Evolutionary conservation across 2,888 invertebrate species (phyloP), one percentile per base, ranked within the genome.

Genomic region (Acanthoscelides obtectus): DNA sequence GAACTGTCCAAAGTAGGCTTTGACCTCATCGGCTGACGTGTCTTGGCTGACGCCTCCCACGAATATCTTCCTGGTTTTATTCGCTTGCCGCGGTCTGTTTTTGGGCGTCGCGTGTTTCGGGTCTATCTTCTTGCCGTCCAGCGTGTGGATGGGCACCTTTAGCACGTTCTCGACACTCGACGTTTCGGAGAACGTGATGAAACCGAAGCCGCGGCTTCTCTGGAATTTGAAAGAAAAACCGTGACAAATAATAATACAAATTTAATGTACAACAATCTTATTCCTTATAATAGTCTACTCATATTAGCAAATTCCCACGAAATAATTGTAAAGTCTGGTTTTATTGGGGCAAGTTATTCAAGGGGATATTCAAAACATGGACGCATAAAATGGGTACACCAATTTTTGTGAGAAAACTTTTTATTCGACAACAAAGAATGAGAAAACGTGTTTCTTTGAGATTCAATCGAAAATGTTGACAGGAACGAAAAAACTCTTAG

Each of bases 131-230:
- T 96, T 96, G 76, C 96, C 96, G 86, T 96, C 96, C 79, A 96
- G 88, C 70, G 95, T 95, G 88, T 96, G 95, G 77, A 95, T 93
- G 72, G 95, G 95, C 78, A 95, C 94, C 81, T 95, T 94, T 71
- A 96, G 90, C 73, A 96, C 96, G 87, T 95, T 95, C 86, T 96
- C 95, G 77, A 96, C 96, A 82, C 95, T 93, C 78, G 93, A 90
- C 72, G 96, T 94, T 86, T 96, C 95, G 86, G 94, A 93, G 88
- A 96, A 96, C 82, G 96, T 96, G 86, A 96, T 96, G 89, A 96
- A 96, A 83, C 96, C 94, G 86, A 96, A 96, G 83, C 96, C 96
- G 86, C 96, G 93, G 89, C 95, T 96, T 85, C 96, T 92, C 96
- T 96, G 91, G 83, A 90, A 90, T 75, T 45, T 1, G 12, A 12